These are phyloP conservation scores for Chymomyza amoena DNA, from an alignment of 2,888 invertebrate species.

Conservation along the genomic window DNA sequence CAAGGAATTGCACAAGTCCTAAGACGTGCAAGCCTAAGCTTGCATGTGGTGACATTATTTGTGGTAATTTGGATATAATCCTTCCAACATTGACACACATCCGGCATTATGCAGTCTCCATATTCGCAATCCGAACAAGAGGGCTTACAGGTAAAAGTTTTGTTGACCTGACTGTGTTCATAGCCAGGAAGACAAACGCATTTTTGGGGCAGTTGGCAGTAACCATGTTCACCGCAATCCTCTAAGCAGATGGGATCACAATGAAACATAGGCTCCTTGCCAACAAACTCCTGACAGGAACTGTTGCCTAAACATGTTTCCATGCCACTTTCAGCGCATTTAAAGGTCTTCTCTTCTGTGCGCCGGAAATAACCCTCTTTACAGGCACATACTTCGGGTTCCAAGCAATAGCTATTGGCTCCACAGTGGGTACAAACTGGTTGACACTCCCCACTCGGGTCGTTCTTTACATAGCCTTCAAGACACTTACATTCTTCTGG, in stretches of 20 bases:
- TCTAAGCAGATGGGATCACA: background rate
- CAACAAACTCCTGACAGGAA: too few species aligned
- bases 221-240: background rate
- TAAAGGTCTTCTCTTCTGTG: too few species aligned
- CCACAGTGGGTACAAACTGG: background rate
- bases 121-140: background rate
- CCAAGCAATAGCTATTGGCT: background rate
- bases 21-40: too few species aligned
- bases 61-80: background rate
- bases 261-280: too few species aligned
- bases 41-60: background rate
- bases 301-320: too few species aligned
- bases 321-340: too few species aligned
- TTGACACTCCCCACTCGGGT: background rate
- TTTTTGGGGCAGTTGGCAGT: background rate
- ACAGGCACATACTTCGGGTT: background rate
- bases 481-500: background rate
- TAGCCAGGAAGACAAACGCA: conserved; percentile 6
- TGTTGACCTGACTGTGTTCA: too few species aligned
- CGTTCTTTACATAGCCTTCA: too few species aligned
- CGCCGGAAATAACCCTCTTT: too few species aligned
- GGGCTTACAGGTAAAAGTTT: background rate
- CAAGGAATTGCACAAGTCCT: too few species aligned
- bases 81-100: background rate
- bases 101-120: background rate